Base-by-base conservation (phyloP, 92 coral and sea anemone genomes). In the Porites rus region DNA sequence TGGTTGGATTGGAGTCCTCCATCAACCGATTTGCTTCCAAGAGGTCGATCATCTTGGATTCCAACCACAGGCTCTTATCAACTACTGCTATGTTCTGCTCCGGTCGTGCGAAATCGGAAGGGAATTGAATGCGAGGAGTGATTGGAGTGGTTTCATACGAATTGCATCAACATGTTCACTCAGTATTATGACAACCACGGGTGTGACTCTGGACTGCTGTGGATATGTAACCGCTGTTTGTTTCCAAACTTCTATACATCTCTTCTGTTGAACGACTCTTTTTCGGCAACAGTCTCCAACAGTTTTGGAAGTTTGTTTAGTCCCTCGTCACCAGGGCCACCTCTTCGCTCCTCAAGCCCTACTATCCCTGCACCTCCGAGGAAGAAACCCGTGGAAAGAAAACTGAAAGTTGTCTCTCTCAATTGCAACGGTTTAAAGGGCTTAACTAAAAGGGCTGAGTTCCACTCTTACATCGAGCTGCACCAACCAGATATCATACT, bases 201-300 rank as follows among this genome's bases (percentile, higher is more conserved):
- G 72, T 56, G 59, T 56, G 75, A 80, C 84, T 50, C 79, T 10
- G 51, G 17, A 1, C 25, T 75, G 79, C 21, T 65, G 70, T 83
- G 71, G 72, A 25, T 83, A 69, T 72, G 87, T 77, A 83, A 70
- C 59, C 77, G 78, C 64, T 72, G 87, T 64, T 51, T 72, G 77
- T 83, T 83, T 51, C 72, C 72, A 21, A 83, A 83, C 72, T 83
- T 83, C 64, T 72, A 61, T 21, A 83, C 87, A 21, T 51, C 51
- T 51, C 72, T 83, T 69, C 64, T 83, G 75, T 46, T 81, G 74
- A 52, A 52, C 58, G 58, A 52, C 68, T 51, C 75, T 46, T 76
- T 81, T 68, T 53, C 59, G 18, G 12, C 54, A n/a, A n/a, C 76
- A 51, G 20, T 28, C 10, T 21, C 74, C 73, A 80, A 67, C 72